Percentiles rank a stretch among this genome's conserved stretches.
Evolutionary conservation across 2,888 invertebrate species (phyloP).

Genomic region (Lithophane leautieri): DNA sequence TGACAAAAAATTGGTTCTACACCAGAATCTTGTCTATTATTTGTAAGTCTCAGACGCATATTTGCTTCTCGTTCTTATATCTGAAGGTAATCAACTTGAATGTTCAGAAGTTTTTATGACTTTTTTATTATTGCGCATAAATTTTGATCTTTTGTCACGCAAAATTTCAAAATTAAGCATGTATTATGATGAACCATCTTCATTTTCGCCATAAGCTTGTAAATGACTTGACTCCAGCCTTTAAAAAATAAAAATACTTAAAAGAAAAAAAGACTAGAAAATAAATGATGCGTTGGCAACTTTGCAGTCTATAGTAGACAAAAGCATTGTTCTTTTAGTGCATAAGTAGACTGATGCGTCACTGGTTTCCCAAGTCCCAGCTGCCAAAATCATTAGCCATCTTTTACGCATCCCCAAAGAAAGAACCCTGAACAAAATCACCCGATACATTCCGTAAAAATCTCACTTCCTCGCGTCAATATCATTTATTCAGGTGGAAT

Average conservation of each 20-base stretch:
- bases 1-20: slow-evolving; percentile 17
- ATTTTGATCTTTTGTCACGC: slow-evolving; percentile 50
- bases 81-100: slow-evolving; percentile 63
- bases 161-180: neutral
- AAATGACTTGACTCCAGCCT: neutral
- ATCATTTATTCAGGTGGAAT: too few species aligned
- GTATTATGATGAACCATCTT: slow-evolving; percentile 16
- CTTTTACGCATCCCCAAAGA: neutral
- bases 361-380: too few species aligned
- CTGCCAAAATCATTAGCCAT: neutral
- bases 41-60: slow-evolving; percentile 14
- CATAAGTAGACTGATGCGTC: neutral
- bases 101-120: slow-evolving; percentile 66
- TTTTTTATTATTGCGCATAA: slow-evolving; percentile 67
- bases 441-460: too few species aligned
- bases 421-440: neutral
- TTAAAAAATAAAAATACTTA: neutral
- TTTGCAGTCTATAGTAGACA: neutral
- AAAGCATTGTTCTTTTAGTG: neutral
- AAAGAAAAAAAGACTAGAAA: neutral
- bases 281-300: neutral
- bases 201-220: neutral
- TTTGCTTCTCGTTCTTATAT: slow-evolving; percentile 49
- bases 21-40: slow-evolving; percentile 22
- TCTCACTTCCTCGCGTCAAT: too few species aligned